Base-by-base conservation (phyloP, 2,888 invertebrate species). In the Gnatocerus cornutus region DNA sequence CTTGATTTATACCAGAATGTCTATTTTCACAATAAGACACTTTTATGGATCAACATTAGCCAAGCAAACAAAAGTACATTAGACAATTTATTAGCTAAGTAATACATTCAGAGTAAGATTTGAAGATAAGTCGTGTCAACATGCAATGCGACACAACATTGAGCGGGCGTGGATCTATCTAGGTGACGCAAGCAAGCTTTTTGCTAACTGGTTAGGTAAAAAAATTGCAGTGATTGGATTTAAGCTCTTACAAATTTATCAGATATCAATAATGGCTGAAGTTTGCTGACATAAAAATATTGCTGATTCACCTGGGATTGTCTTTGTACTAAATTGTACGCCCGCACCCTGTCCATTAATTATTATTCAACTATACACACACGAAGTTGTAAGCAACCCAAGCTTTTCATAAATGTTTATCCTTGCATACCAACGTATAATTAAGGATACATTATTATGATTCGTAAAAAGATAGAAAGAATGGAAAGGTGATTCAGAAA, bases 71-170 rank as follows among this genome's bases (percentile, higher is more conserved):
- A 10, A 29, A 61, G 37, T 8, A 43, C 50, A 48, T 48, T 16
- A 61, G 37, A 12, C 8, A 48, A 52, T 62, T 62, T 52, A 52
- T 62, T 52, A 52, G 5, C 10, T 37, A 10, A 37, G 10, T 50
- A 62, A 62, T 41, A 9, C 52, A 52, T 52, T 50, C 52, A 52
- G 16, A 10, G 52, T 27, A 52, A 52, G 41, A 52, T 62, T 62
- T 62, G 41, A 41, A 52, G 52, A 52, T 53, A 53, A 53, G 37
- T 33, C 53, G 53, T 33, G 33, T 53, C 33, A 53, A 53, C 53
- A 53, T 53, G 53, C 53, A 53, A 53, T 53, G 53, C 37, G 33
- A 53, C 53, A 53, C 14, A 53, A 37, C 16, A 6, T 5, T 33
- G 37, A 53, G 13, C 14, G 33, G 53, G 37, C 16, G 37, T 14